A percentile compares a stretch with the other conserved stretches of the same genome.
These are phyloP conservation scores for Neopelma chrysocephalum DNA, from an alignment of 2,797 vertebrate species.

Conservation along the genomic window DNA sequence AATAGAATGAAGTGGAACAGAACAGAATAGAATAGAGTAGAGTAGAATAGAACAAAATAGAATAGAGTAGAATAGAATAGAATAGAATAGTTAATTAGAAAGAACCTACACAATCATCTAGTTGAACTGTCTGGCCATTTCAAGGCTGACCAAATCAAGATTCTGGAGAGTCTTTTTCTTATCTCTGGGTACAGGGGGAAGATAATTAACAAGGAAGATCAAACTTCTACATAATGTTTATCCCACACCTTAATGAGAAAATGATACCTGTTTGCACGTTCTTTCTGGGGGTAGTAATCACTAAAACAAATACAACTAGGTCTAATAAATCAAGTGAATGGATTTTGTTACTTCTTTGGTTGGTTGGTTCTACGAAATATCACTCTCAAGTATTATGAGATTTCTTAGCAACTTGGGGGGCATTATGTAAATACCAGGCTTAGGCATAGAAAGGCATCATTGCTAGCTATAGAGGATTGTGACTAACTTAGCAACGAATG, in stretches of 20 bases:
- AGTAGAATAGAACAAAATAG: not conserved
- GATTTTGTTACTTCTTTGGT: not conserved
- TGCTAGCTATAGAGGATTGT: not conserved
- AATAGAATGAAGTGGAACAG: not conserved
- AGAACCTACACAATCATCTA: accelerated
- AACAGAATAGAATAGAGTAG: not conserved
- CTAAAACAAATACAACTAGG: not conserved
- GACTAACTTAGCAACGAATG: not conserved
- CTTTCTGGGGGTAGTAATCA: accelerated
- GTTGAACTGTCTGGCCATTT: not conserved
- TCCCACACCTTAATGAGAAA: not conserved
- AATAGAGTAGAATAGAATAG: not conserved
- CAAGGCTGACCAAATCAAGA: not conserved
- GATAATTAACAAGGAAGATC: not conserved
- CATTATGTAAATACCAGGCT: not conserved
- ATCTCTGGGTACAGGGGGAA: not conserved
- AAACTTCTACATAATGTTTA: not conserved
- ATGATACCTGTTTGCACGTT: accelerated
- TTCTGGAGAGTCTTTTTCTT: not conserved
- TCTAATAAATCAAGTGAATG: not conserved
- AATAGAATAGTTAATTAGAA: not conserved
- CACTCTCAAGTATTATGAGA: not conserved
- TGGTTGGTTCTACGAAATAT: not conserved
- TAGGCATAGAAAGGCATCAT: not conserved
- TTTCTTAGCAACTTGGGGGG: not conserved